Evolutionary conservation across 2,888 invertebrate species (phyloP), one percentile per base, ranked within the genome.

Genomic region (Heteropelma amictum): DNA sequence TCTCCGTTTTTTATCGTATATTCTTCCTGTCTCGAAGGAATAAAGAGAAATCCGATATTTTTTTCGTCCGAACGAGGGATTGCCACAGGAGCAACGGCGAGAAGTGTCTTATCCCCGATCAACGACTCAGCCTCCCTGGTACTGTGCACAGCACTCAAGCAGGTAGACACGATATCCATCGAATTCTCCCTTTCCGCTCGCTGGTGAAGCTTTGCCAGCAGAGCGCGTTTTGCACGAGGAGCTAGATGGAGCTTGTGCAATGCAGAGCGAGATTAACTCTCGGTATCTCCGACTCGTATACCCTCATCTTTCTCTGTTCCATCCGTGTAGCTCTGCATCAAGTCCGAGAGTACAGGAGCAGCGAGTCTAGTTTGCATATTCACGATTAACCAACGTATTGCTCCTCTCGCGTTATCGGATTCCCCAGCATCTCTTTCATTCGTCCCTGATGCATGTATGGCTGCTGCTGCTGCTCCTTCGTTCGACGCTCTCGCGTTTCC

Each of bases 281-380:
- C 56, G n/a, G 14, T 61, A 21, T 40, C 61, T 61, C 23, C 63
- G 10, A 51, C 47, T 40, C 40, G 26, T 26, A n/a, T n/a, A n/a
- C 35, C 17, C 47, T 45, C 33, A 33, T 33, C 7, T 61, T 74
- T 35, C 61, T 54, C 58, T n/a, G n/a, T n/a, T n/a, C n/a, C n/a
- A n/a, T n/a, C n/a, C n/a, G n/a, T n/a, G n/a, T n/a, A n/a, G n/a
- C n/a, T n/a, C 53, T 58, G 61, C 68, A 71, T 67, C 23, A 65
- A 67, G 75, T 67, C 61, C 61, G 61, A 76, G 67, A 58, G 42
- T 56, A 42, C 65, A n/a, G n/a, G 68, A 65, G 56, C 54, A 77
- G 60, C 45, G n/a, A 76, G 71, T 60, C 79, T 77, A 74, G 76
- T 79, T 77, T 77, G 79, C 79, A 79, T 79, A 79, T 79, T 77